Evolutionary conservation across 2,888 invertebrate genomes (phyloP).

Genomic region (Anodontia alba): DNA sequence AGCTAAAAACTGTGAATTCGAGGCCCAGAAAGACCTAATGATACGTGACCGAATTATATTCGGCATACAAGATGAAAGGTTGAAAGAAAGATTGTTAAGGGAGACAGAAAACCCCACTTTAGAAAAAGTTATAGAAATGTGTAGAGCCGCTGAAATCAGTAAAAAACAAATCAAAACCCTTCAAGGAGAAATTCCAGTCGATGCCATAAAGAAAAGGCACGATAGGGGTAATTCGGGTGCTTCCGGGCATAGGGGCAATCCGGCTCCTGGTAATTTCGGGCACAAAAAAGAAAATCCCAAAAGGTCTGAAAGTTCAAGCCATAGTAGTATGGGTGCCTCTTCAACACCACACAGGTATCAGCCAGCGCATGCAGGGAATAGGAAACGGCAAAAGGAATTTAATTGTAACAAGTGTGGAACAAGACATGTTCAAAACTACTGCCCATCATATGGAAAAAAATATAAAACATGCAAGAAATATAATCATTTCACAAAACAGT

Average conservation of each 20-base stretch:
- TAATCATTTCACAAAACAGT: constrained; percentile 34
- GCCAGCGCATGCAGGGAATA: too few relatives aligned
- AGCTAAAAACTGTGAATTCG: constrained; percentile 42
- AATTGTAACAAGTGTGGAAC: constrained; percentile 32
- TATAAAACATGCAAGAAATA: constrained; percentile 21
- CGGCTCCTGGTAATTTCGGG: too few relatives aligned
- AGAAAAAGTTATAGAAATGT: constrained; percentile 34
- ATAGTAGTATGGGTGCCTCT: too few relatives aligned
- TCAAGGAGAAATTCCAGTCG: too few relatives aligned
- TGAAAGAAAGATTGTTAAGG: neutral
- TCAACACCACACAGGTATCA: too few relatives aligned
- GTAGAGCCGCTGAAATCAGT: constrained; percentile 41
- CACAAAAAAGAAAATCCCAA: too few relatives aligned
- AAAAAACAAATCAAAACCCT: constrained; percentile 14
- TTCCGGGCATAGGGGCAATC: too few relatives aligned
- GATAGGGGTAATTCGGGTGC: too few relatives aligned
- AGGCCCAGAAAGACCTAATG: constrained; percentile 29
- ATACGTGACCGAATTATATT: constrained; percentile 37
- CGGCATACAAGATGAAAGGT: constrained; percentile 1
- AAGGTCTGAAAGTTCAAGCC: too few relatives aligned
- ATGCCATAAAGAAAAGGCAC: too few relatives aligned
- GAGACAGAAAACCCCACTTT: constrained; percentile 14
- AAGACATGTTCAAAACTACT: constrained; percentile 5
- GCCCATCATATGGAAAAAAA: constrained; percentile 50
- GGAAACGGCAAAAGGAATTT: neutral